Base-by-base conservation (phyloP, 2,888 invertebrate species). In the Axea sp. region DNA sequence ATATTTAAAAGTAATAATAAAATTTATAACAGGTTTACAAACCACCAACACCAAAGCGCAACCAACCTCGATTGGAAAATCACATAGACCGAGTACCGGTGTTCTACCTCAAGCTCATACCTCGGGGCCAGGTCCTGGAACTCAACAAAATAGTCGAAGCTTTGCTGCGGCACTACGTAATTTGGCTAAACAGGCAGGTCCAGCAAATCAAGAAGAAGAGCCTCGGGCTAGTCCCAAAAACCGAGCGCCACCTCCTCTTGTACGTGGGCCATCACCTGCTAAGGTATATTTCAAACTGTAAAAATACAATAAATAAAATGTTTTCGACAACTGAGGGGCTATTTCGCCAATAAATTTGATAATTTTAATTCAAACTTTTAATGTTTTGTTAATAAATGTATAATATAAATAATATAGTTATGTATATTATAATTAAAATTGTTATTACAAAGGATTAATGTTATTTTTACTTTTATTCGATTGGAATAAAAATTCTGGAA, bases 131-230 rank as follows among this genome's bases (percentile, higher is more conserved):
- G 57, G 88, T 62, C 88, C 89, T 24, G 89, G 88, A 76, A 82
- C 86, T 45, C 86, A 82, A 75, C 87, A 83, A 69, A 86, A 83
- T 65, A 86, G 86, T 73, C 82, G 88, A 45, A 96, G 96, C 67
- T 97, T 97, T 90, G 96, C 97, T 51, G 96, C 96, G 39, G 97
- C 97, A 14, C 90, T 97, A 51, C 91, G 97, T 67, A 95, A 95
- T 86, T 91, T 97, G 78, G 97, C 97, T 75, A 96, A 97, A 89
- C 96, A 97, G 88, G 96, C 96, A 12, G 95, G 94, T 68, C 94
- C 93, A 78, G 92, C 92, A 81, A 90, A 90, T 85, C 93, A 91
- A 82, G 92, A 92, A 84, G 91, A 90, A 77, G 83, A 85, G 73
- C 84, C 86, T 76, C 88, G 88, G 62, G 84, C 87, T 83, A 88